A percentile compares a stretch with the other conserved stretches of the same genome.
Conservation (phyloP, 2,113 vertebrate species). For the Terrapene triunguis region DNA sequence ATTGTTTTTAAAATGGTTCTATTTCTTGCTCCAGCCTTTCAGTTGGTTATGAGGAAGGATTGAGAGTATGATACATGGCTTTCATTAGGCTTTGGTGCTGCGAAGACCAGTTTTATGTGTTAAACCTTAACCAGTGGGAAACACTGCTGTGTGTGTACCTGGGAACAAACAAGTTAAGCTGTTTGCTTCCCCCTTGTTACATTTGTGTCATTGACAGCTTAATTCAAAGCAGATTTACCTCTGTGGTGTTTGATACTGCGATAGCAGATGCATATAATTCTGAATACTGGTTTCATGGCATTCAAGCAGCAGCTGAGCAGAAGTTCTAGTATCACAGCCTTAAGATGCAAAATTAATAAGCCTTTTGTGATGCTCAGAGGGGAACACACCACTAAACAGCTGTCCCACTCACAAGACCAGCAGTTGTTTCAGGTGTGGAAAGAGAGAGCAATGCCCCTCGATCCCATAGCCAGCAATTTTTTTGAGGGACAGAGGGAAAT, state of each 20-base stretch:
- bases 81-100: neutral
- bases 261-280: neutral
- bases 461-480: neutral
- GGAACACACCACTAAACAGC: neutral
- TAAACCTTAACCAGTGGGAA: neutral
- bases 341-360: neutral
- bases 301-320: neutral
- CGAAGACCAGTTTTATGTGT: neutral
- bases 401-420: neutral
- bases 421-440: neutral
- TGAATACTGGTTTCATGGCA: neutral
- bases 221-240: neutral
- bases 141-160: neutral
- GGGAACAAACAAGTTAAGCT: neutral
- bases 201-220: neutral
- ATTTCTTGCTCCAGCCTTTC: neutral
- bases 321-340: neutral
- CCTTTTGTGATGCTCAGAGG: neutral
- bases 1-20: neutral
- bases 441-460: accelerated
- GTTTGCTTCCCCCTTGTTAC: neutral
- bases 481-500: conserved; percentile 12
- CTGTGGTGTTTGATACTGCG: neutral
- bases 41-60: neutral
- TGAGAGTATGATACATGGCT: neutral